phyloP scores from a whole-genome alignment of 2,888 invertebrate species.

The Cyrtodaria siliqua region DNA sequence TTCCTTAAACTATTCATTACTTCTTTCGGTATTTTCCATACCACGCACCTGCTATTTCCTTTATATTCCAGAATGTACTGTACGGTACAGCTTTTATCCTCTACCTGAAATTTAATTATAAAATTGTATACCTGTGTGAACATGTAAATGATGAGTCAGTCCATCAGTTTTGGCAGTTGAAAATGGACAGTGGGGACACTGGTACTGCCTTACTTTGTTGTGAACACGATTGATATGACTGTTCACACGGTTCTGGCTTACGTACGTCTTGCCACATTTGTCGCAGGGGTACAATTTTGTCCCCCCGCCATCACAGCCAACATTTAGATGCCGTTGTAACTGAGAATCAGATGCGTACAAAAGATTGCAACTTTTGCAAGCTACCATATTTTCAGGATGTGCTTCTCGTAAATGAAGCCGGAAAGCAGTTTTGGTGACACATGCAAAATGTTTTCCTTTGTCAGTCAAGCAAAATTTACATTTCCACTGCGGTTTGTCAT shows the following conservation, averaged over 20 bases:
- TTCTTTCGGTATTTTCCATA: no score
- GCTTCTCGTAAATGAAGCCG: slow-evolving; percentile 11
- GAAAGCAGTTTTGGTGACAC: slow-evolving; percentile 1
- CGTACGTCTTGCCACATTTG: slow-evolving; percentile 34
- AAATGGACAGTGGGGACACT: slow-evolving; percentile 47
- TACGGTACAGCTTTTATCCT: no score
- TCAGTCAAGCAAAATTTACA: slow-evolving; percentile 21
- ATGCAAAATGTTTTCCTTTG: slow-evolving; percentile 1
- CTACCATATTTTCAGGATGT: slow-evolving; percentile 15
- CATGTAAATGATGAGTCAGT: slow-evolving; percentile 33
- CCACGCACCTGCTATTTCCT: no score
- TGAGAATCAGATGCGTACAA: slow-evolving; percentile 1
- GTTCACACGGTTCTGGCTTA: slow-evolving; percentile 24
- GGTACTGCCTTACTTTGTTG: slow-evolving; percentile 37
- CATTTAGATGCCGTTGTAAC: background rate
- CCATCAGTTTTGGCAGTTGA: slow-evolving; percentile 26
- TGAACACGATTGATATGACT: slow-evolving; percentile 41
- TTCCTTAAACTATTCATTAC: no score
- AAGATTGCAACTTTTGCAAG: slow-evolving; percentile 12
- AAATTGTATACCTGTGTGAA: slow-evolving; percentile 50
- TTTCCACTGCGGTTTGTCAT: slow-evolving; percentile 17
- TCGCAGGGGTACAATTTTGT: slow-evolving; percentile 9
- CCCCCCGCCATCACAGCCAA: slow-evolving; percentile 17
- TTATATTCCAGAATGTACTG: no score
- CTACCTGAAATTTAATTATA: no score